A percentile compares a stretch with the other conserved stretches of the same genome.
These are phyloP conservation scores for Sialis fuliginosa DNA, from an alignment of 2,888 invertebrate genomes.

Conservation along the genomic window DNA sequence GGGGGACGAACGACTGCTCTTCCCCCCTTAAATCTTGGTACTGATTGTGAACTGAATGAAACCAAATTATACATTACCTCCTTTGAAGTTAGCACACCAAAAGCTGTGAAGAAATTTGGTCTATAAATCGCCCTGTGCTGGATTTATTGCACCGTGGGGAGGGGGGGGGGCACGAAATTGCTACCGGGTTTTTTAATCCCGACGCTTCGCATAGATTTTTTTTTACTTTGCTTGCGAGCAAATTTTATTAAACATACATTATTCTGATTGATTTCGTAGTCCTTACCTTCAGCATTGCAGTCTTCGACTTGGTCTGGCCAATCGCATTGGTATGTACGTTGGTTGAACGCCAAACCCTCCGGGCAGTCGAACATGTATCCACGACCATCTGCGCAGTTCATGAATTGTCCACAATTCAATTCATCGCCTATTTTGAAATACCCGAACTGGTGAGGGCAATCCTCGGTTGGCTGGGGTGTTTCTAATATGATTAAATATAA, in stretches of 20 bases:
- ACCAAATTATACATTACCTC: no score
- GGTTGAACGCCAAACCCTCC: conserved; percentile 64
- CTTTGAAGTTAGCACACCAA: no score
- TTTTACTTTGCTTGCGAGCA: not conserved
- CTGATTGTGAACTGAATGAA: no score
- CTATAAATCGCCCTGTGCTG: no score
- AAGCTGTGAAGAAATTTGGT: no score
- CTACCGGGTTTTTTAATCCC: no score
- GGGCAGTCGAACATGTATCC: conserved; percentile 59
- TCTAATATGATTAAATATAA: conserved; percentile 26
- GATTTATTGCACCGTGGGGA: no score
- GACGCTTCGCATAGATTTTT: no score
- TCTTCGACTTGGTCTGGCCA: conserved; percentile 73
- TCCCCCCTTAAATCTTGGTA: no score
- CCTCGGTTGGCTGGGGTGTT: conserved; percentile 50
- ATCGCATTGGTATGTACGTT: conserved; percentile 57
- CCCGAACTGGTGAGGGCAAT: conserved; percentile 71
- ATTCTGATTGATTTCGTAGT: no score
- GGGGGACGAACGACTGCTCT: no score
- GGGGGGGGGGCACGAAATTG: no score
- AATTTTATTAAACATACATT: conserved; percentile 4
- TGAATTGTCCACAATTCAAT: conserved; percentile 57
- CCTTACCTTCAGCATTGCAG: conserved; percentile 61
- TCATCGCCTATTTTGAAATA: conserved; percentile 54
- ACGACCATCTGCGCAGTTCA: conserved; percentile 65